These are phyloP conservation scores for Anas acuta DNA, from an alignment of 2,797 vertebrate species.

Conservation along the genomic window DNA sequence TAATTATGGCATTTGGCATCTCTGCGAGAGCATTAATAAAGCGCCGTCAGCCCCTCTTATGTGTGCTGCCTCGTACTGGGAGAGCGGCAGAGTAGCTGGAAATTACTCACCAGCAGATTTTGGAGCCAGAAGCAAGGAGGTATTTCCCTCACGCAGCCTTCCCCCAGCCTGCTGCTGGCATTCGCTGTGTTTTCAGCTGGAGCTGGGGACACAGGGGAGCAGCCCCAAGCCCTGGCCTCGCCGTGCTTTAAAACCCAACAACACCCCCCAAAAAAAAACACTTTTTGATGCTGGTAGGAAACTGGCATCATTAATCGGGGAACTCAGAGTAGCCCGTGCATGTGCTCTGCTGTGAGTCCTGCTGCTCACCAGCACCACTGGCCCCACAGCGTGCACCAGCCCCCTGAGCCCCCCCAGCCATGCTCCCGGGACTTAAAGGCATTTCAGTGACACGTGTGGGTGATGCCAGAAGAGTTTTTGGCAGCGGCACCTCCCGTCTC, in stretches of 20 bases:
- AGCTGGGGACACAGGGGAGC: not conserved
- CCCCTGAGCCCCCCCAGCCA: not conserved
- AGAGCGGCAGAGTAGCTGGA: not conserved
- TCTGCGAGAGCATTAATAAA: not conserved
- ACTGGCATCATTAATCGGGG: not conserved
- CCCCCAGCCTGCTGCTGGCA: not conserved
- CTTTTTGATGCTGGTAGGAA: not conserved
- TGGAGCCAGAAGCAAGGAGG: conserved; percentile 30
- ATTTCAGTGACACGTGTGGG: not conserved
- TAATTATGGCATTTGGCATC: not conserved
- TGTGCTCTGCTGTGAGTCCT: not conserved
- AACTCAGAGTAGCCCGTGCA: not conserved
- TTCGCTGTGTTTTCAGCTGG: not conserved
- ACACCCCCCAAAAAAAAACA: not conserved
- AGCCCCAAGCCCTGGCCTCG: not conserved
- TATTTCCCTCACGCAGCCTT: conserved; percentile 8
- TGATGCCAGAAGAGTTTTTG: not conserved
- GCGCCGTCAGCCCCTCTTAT: not conserved
- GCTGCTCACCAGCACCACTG: not conserved
- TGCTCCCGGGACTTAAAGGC: not conserved
- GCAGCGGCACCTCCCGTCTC: not conserved
- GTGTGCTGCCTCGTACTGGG: not conserved
- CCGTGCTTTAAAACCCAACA: not conserved
- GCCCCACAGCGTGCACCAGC: not conserved
- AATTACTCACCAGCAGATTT: not conserved